Conservation (phyloP, 2,113 vertebrate genomes). For the Limnothrissa miodon region DNA sequence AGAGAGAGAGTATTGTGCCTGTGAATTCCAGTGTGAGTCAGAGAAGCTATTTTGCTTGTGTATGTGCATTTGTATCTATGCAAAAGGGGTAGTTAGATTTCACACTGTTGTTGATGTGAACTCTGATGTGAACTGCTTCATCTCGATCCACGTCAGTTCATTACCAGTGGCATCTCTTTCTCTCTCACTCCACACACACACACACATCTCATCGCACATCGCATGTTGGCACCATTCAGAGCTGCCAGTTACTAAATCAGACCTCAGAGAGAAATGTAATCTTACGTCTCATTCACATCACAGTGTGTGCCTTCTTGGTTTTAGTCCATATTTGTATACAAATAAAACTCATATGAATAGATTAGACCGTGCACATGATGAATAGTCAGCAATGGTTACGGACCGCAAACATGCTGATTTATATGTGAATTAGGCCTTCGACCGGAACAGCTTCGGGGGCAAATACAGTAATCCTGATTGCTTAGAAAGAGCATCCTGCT, state of each 20-base stretch:
- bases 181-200: neutral
- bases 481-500: constrained; percentile 24
- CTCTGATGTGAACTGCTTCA: neutral
- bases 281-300: no score
- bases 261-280: constrained; percentile 26
- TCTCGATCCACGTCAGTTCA: neutral
- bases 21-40: neutral
- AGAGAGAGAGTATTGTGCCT: neutral
- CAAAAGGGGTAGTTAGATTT: neutral
- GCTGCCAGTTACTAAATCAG: neutral
- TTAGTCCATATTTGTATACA: no score
- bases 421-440: no score
- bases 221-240: neutral
- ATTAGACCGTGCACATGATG: no score
- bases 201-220: neutral
- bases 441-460: constrained; percentile 28
- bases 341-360: no score
- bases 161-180: neutral
- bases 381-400: no score
- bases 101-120: neutral
- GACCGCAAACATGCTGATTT: no score
- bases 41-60: neutral
- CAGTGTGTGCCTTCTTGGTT: no score
- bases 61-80: neutral
- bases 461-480: constrained; percentile 37